Conservation (phyloP, 2,888 invertebrate species). For the Eupithecia exiguata region DNA sequence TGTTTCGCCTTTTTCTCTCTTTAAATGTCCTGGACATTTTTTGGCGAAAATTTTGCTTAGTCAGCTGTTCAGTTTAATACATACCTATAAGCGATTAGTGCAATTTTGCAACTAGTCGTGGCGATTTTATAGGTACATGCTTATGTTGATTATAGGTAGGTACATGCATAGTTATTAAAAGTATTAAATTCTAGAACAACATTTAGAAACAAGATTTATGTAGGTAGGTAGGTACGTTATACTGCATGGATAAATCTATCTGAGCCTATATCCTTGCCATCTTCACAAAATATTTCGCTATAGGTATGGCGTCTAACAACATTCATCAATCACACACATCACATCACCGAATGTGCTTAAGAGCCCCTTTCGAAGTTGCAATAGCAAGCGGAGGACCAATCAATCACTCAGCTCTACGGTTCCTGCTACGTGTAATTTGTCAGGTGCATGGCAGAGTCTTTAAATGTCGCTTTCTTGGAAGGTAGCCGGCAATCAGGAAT, state of each 20-base stretch:
- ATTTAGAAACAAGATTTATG: neutral
- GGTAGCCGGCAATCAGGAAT: conserved; percentile 6
- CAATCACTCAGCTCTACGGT: neutral
- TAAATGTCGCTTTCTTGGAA: conserved; percentile 1
- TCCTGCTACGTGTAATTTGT: neutral
- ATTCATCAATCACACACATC: too few species aligned
- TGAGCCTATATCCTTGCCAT: neutral
- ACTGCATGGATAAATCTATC: neutral
- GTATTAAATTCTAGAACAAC: neutral
- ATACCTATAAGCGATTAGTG: too few species aligned
- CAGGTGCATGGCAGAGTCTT: neutral
- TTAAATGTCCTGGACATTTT: too few species aligned
- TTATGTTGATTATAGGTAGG: too few species aligned
- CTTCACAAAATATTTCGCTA: too few species aligned
- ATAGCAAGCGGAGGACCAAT: neutral
- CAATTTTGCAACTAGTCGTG: too few species aligned
- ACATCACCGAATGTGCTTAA: neutral
- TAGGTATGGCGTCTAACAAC: too few species aligned
- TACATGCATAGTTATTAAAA: neutral
- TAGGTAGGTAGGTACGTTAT: neutral
- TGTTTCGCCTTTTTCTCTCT: too few species aligned
- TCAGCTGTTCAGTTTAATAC: too few species aligned
- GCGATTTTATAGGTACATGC: too few species aligned
- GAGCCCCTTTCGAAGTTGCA: neutral
- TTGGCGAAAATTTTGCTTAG: too few species aligned